These are phyloP conservation scores for Chlorodrepanis virens DNA, from an alignment of 2,113 vertebrate genomes.

Conservation along the genomic window DNA sequence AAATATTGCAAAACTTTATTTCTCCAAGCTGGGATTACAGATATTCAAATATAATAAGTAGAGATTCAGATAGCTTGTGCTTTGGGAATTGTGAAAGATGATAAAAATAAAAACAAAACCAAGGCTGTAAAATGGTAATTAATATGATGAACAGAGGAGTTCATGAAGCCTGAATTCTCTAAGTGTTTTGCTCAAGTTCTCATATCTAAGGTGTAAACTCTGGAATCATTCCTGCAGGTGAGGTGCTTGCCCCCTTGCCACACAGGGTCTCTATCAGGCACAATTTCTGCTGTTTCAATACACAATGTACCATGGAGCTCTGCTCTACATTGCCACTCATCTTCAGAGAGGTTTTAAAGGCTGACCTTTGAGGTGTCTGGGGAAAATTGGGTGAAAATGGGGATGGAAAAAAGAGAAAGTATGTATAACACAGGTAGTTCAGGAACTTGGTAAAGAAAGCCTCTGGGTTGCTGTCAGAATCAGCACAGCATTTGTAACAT, in stretches of 20 bases:
- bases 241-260: not conserved
- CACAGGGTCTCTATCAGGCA: not conserved
- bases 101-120: not conserved
- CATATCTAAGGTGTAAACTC: not conserved
- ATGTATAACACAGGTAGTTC: fast-evolving
- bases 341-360: not conserved
- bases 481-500: not conserved
- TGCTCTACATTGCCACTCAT: not conserved
- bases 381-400: not conserved
- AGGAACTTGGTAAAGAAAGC: not conserved
- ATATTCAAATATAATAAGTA: not conserved
- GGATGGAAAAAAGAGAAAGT: not conserved
- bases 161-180: not conserved
- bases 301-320: not conserved
- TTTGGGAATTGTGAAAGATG: not conserved
- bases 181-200: not conserved
- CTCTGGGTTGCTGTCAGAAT: not conserved
- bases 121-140: not conserved
- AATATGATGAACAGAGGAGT: not conserved
- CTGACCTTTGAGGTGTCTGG: not conserved
- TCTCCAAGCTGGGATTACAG: not conserved
- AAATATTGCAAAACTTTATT: not conserved
- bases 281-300: not conserved
- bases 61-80: not conserved
- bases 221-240: not conserved